A percentile compares a stretch with the other conserved stretches of the same genome.
These are phyloP conservation scores for Aramus guarauna DNA, from an alignment of 2,113 vertebrate species.

Conservation along the genomic window DNA sequence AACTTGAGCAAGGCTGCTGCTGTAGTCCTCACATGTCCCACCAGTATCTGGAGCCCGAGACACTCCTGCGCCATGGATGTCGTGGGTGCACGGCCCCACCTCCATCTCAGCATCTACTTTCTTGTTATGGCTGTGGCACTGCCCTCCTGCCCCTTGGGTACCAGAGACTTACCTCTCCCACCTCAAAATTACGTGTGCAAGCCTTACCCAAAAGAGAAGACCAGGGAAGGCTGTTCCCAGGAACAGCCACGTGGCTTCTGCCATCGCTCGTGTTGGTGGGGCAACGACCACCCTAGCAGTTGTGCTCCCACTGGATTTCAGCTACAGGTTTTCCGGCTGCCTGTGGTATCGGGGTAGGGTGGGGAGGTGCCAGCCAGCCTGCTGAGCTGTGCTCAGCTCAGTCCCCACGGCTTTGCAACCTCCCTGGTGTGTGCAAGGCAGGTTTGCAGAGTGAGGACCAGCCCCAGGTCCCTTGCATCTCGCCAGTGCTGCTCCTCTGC, in stretches of 20 bases:
- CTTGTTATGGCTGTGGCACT: background rate
- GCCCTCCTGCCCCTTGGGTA: background rate
- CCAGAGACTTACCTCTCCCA: background rate
- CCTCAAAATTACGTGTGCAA: background rate
- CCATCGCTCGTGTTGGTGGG: rapidly evolving
- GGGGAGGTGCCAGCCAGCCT: background rate
- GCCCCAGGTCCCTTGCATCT: background rate
- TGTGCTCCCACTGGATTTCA: background rate
- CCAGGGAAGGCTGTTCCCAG: background rate
- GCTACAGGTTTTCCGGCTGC: background rate
- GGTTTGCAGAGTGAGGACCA: background rate
- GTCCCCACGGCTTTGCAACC: background rate
- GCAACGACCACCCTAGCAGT: background rate
- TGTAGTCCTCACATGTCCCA: background rate
- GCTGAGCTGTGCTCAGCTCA: background rate
- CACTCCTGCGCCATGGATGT: rapidly evolving
- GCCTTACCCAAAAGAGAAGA: background rate
- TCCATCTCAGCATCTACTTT: background rate
- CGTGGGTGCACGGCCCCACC: rapidly evolving
- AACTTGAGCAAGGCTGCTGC: background rate
- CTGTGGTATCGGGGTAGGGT: background rate
- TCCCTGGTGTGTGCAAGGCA: background rate
- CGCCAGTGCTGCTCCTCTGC: background rate
- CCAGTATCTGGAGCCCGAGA: background rate
- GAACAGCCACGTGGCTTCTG: rapidly evolving